Conservation (phyloP, 2,113 vertebrate genomes). For the Hyla sarda region DNA sequence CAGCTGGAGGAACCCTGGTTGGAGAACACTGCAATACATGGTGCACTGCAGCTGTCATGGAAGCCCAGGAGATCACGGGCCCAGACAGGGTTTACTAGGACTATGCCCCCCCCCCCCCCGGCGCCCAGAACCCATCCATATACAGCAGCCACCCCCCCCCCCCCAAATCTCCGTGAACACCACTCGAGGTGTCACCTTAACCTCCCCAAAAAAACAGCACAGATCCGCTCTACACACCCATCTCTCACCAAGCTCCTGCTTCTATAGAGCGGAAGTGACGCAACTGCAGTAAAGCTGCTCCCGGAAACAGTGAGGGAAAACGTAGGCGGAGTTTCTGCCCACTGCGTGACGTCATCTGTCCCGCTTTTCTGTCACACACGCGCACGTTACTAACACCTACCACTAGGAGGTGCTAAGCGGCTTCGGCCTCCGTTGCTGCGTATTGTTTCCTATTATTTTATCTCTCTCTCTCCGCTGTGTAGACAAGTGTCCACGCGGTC, state of each 20-base stretch:
- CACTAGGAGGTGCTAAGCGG: not conserved
- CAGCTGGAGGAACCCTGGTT: no score
- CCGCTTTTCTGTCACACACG: not conserved
- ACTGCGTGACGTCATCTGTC: not conserved
- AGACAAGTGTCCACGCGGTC: no score
- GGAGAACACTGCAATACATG: no score
- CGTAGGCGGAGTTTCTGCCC: not conserved
- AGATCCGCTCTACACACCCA: not conserved
- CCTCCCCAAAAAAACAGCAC: not conserved
- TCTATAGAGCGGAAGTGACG: conserved; percentile 16
- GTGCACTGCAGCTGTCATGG: not conserved
- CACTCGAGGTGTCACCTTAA: no score
- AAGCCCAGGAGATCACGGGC: not conserved
- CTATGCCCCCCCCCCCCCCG: no score
- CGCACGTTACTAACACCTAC: not conserved
- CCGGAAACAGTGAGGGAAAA: not conserved
- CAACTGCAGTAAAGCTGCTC: not conserved
- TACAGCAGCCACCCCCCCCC: not conserved
- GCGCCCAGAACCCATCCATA: not conserved
- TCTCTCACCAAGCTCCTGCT: conserved; percentile 33
- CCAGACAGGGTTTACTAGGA: not conserved
- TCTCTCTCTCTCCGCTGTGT: no score
- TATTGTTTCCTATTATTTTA: no score
- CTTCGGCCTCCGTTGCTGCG: no score
- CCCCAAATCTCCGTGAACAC: not conserved